Conservation (phyloP, 2,113 vertebrate genomes). For the Pelusios castaneus region DNA sequence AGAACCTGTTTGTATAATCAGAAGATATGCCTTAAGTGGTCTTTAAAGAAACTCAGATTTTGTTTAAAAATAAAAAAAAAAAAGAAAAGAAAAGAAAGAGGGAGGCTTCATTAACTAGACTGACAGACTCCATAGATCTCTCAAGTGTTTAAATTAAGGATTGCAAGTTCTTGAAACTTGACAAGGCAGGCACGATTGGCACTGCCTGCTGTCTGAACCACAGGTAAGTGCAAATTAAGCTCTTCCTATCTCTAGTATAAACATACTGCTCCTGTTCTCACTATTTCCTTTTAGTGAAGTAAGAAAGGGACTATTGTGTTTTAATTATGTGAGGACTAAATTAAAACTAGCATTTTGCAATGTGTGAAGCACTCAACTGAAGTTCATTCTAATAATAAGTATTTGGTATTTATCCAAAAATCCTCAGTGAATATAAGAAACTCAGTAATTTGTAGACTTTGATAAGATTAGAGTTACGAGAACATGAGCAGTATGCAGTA, state of each 20-base stretch:
- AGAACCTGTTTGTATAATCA: slow-evolving; percentile 76
- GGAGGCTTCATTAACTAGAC: slow-evolving; percentile 79
- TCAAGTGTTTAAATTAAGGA: slow-evolving; percentile 86
- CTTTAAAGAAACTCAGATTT: slow-evolving; percentile 76
- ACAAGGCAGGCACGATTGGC: slow-evolving; percentile 76
- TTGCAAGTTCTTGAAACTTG: slow-evolving; percentile 80
- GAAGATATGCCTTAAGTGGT: slow-evolving; percentile 76
- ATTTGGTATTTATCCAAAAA: slow-evolving; percentile 23
- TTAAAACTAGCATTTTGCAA: slow-evolving; percentile 25
- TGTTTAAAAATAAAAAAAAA: slow-evolving; percentile 72
- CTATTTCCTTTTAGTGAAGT: slow-evolving; percentile 10
- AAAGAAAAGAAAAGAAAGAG: slow-evolving; percentile 61
- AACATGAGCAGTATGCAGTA: background rate
- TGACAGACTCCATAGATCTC: slow-evolving; percentile 82
- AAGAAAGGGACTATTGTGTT: slow-evolving; percentile 16
- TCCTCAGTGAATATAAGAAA: background rate
- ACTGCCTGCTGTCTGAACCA: slow-evolving; percentile 71
- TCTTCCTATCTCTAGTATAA: slow-evolving; percentile 75
- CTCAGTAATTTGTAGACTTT: background rate
- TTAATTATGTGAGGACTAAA: slow-evolving; percentile 18
- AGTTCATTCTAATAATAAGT: slow-evolving; percentile 17
- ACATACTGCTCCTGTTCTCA: slow-evolving; percentile 58
- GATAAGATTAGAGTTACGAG: slow-evolving; percentile 1
- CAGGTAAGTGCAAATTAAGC: slow-evolving; percentile 78
- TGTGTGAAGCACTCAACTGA: slow-evolving; percentile 12